Conservation (phyloP, 2,113 vertebrate species). For the Ibidorhyncha struthersii region DNA sequence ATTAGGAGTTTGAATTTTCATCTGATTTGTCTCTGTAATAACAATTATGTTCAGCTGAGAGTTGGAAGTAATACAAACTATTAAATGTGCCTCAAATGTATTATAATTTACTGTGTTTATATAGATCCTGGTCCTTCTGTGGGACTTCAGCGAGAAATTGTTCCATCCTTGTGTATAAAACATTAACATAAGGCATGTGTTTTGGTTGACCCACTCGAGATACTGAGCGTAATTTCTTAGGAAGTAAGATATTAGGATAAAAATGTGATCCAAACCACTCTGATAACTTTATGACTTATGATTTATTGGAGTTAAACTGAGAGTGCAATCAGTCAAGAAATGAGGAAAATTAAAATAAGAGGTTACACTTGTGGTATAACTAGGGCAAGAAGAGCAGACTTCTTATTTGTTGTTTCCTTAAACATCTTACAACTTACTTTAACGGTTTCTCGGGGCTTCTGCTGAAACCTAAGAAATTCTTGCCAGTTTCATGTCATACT, state of each 20-base stretch:
- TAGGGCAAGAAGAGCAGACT: neutral
- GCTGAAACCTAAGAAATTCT: neutral
- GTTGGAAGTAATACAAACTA: too few relatives aligned
- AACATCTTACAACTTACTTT: neutral
- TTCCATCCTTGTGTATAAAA: neutral
- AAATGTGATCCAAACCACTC: neutral
- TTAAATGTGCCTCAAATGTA: neutral
- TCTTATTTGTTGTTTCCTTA: neutral
- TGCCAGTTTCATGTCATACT: neutral
- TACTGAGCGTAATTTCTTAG: neutral
- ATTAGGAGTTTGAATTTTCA: too few relatives aligned
- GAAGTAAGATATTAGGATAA: neutral
- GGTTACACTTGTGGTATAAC: neutral
- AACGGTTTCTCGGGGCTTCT: neutral
- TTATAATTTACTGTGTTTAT: neutral
- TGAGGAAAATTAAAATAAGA: neutral
- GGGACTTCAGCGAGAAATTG: neutral
- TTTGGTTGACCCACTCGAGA: neutral
- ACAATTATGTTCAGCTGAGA: too few relatives aligned
- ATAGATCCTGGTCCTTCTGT: neutral
- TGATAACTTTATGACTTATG: rapidly evolving
- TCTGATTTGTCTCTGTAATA: too few relatives aligned
- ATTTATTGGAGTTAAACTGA: neutral
- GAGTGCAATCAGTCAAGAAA: neutral
- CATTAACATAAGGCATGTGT: rapidly evolving